Base-by-base conservation (phyloP, 2,888 invertebrate genomes). In the Rhabditophanes sp. region DNA sequence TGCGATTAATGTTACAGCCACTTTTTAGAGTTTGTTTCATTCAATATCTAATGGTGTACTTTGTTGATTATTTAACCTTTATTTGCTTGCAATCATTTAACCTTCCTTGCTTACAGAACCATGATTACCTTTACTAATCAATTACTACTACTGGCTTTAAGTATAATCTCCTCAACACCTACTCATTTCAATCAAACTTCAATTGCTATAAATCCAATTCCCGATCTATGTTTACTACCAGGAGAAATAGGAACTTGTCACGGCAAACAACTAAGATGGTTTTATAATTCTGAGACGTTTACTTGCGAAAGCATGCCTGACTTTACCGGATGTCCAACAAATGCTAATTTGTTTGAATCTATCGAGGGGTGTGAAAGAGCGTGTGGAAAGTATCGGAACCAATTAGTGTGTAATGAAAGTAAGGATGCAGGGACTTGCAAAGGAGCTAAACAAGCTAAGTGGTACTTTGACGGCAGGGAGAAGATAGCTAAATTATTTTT, bases 251-350 rank as follows among this genome's bases (percentile, higher is more conserved):
- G 61, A 38, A 38, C 51, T 9, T 61, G 61, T 37, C 60, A 39
- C 29, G 61, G 47, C 12, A 34, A 48, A 20, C 37, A 48, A 20
- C 38, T 63, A 16, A 36, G 48, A 20, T 49, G 44, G 42, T 35
- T 39, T 68, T 83, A 79, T 66, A 77, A 82, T 48, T 64, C 69
- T 1, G 64, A 69, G 2, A 67, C 72, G 0, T 77, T 78, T 52
- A 66, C 73, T 21, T 84, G 83, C 65, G 72, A 74, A 49, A 73
- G 73, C 49, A 84, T 87, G 67, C 74, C 75, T 16, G 87, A 79
- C 65, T 88, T 79, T 65, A 79, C 82, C 27, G 88, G 88, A 14
- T 88, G 88, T 61, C 75, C 76, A 33, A 87, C 85, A 33, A 93
- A 90, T 65, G 76, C 75, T 12, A 88, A 88, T 62, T 75, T 81